Conservation (phyloP, 2,888 invertebrate species). For the Leptura quadrifasciata region DNA sequence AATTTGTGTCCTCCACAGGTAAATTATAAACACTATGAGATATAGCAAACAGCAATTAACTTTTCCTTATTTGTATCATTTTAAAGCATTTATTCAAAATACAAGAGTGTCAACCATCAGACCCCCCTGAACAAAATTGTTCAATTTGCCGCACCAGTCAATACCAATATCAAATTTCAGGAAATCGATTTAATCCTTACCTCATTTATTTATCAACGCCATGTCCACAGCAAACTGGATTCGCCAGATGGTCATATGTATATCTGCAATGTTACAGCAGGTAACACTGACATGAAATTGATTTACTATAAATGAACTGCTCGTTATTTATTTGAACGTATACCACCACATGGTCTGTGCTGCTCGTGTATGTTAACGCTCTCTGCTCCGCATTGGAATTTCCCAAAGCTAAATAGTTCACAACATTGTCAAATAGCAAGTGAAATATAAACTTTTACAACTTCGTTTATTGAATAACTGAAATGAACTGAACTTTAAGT, state of each 20-base stretch:
- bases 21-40: no score
- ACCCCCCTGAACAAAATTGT: neutral
- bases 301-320: constrained; percentile 6
- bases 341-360: neutral
- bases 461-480: no score
- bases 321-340: constrained; percentile 17
- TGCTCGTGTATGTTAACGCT: neutral
- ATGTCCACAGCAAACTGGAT: constrained; percentile 1
- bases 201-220: constrained; percentile 19
- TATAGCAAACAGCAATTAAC: no score
- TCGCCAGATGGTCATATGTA: constrained; percentile 3
- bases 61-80: no score
- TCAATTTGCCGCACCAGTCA: constrained; percentile 5
- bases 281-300: neutral
- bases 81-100: no score
- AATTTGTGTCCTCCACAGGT: no score
- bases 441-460: no score
- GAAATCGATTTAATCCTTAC: neutral
- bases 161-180: constrained; percentile 8
- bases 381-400: neutral
- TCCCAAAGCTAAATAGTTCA: no score
- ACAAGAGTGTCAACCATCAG: no score
- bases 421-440: no score
- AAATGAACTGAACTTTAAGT: no score
- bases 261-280: neutral